Percentiles rank a stretch among this genome's conserved stretches.
These are phyloP conservation scores for Atrichornis clamosus DNA, from an alignment of 2,113 vertebrate species.

Conservation along the genomic window DNA sequence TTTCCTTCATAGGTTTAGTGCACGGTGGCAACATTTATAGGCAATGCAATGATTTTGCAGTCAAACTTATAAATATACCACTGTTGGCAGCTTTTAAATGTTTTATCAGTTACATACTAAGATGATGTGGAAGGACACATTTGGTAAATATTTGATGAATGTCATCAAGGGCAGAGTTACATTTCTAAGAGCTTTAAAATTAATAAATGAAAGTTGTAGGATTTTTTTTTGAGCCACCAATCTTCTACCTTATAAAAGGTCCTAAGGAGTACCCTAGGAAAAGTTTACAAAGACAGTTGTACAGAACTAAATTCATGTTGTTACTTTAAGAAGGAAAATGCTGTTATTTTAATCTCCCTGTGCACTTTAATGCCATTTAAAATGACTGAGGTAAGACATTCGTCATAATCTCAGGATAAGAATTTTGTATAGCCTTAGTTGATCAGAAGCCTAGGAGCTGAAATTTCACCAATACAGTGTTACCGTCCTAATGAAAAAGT, in stretches of 20 bases:
- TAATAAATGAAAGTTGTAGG: not conserved
- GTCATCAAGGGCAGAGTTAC: not conserved
- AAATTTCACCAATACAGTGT: not conserved
- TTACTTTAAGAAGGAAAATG: not conserved
- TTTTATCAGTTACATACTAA: constrained; percentile 11
- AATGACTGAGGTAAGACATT: not conserved
- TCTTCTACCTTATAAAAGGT: not conserved
- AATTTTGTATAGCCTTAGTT: not conserved
- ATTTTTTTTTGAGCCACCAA: not conserved
- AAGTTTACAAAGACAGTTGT: not conserved
- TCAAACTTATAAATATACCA: constrained; percentile 1
- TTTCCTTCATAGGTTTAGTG: not conserved
- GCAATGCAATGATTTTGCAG: not conserved
- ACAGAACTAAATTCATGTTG: not conserved
- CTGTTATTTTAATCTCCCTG: not conserved
- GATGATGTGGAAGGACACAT: not conserved
- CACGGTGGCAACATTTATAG: not conserved
- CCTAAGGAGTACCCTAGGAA: not conserved
- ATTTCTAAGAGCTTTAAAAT: not conserved
- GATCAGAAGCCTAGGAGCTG: not conserved
- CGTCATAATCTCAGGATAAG: not conserved
- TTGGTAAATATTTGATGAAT: constrained; percentile 59
- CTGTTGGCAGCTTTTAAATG: constrained; percentile 4
- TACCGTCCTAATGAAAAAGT: not conserved
- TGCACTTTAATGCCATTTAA: not conserved